Percentiles rank a stretch among this genome's conserved stretches.
phyloP scores from a whole-genome alignment of 2,113 vertebrate genomes.

The Acrocephalus kingi region DNA sequence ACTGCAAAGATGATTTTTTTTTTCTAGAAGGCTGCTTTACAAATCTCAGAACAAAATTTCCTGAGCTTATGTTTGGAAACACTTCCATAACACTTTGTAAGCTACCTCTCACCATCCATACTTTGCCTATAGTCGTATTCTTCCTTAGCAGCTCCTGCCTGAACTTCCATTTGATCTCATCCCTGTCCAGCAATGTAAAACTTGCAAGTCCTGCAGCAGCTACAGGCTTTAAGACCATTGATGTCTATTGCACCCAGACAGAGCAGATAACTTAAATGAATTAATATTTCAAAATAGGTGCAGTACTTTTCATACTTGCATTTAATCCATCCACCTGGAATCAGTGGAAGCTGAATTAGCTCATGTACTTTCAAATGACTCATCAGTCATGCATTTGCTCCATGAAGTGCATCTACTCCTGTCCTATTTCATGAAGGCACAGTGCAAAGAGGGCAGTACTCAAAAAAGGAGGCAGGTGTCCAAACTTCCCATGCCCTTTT shows the following conservation, averaged over 20 bases:
- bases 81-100: background rate
- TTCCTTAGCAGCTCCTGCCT: background rate
- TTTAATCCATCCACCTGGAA: background rate
- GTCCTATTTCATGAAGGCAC: background rate
- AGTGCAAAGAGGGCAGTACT: background rate
- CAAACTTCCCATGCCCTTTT: background rate
- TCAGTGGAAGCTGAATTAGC: background rate
- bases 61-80: background rate
- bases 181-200: background rate
- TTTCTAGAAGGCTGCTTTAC: background rate
- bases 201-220: background rate
- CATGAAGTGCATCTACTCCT: background rate
- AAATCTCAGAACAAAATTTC: conserved; percentile 7
- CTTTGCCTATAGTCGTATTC: background rate
- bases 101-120: background rate
- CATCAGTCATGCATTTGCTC: background rate
- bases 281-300: background rate
- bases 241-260: background rate
- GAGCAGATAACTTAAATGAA: background rate
- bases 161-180: background rate
- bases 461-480: background rate
- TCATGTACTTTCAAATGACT: background rate
- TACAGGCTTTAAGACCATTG: background rate
- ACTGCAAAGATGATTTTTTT: background rate
- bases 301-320: background rate